phyloP scores from a whole-genome alignment of 2,797 vertebrate species.

The Psittacula derbiana region DNA sequence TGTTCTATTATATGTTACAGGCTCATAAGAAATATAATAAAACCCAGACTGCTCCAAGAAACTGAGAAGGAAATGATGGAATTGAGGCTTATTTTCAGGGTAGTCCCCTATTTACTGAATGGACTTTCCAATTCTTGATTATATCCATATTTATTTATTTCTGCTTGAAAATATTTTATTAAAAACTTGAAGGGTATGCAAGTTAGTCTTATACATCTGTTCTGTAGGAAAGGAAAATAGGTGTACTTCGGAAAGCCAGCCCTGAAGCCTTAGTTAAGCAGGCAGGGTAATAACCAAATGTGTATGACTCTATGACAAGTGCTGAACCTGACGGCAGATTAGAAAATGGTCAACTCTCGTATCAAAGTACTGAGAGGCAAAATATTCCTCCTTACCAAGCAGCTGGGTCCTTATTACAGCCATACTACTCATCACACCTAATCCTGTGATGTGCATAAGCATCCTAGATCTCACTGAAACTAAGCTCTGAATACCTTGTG shows the following conservation, averaged over 20 bases:
- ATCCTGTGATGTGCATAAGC: neutral
- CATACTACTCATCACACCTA: neutral
- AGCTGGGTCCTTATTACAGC: neutral
- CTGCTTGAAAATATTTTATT: neutral
- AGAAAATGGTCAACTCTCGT: neutral
- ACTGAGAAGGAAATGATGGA: neutral
- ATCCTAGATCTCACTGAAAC: neutral
- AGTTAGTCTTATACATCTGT: neutral
- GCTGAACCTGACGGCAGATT: neutral
- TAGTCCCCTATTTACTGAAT: neutral
- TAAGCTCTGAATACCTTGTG: neutral
- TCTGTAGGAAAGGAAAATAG: neutral
- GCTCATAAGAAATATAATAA: neutral
- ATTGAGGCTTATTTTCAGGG: neutral
- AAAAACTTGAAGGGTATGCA: neutral
- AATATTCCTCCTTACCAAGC: neutral
- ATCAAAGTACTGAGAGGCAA: neutral
- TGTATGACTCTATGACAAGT: neutral
- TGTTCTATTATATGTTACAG: neutral
- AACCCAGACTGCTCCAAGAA: neutral
- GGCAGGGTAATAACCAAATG: neutral
- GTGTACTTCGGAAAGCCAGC: neutral
- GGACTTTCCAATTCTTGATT: neutral
- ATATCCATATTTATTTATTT: neutral
- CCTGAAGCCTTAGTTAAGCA: neutral